Conservation (phyloP, 2,113 vertebrate genomes). For the Ammospiza nelsoni region DNA sequence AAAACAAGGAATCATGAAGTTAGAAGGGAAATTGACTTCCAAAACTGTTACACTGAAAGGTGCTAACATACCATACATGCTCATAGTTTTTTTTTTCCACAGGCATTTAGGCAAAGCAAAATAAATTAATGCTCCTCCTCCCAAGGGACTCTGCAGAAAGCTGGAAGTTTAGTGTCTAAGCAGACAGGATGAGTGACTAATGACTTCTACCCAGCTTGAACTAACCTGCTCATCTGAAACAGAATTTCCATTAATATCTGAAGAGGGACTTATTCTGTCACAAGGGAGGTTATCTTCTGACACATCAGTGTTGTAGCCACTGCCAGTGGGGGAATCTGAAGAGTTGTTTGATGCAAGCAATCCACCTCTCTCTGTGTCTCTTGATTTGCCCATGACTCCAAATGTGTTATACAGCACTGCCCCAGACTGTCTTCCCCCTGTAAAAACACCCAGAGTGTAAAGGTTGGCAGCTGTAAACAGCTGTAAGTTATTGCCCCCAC, state of each 20-base stretch:
- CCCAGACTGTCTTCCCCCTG: slow-evolving; percentile 90
- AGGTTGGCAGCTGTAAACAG: background rate
- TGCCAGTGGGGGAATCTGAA: slow-evolving; percentile 94
- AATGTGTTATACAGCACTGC: slow-evolving; percentile 91
- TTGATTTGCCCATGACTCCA: slow-evolving; percentile 87
- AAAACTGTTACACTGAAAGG: background rate
- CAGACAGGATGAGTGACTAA: background rate
- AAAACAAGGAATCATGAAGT: background rate
- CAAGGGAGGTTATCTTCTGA: slow-evolving; percentile 93
- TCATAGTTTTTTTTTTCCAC: background rate
- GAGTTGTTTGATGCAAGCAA: slow-evolving; percentile 91
- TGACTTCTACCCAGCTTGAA: background rate
- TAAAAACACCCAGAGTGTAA: background rate
- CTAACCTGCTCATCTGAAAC: slow-evolving; percentile 95
- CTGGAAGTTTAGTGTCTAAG: background rate
- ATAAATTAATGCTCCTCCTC: background rate
- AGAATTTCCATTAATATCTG: slow-evolving; percentile 89
- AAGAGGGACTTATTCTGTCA: slow-evolving; percentile 85
- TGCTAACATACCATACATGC: background rate
- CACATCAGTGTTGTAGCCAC: slow-evolving; percentile 96
- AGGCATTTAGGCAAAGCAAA: background rate
- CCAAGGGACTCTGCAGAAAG: background rate
- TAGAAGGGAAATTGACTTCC: background rate
- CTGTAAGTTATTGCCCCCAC: accelerated
- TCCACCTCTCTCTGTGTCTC: slow-evolving; percentile 79